Conservation (phyloP, 2,888 invertebrate genomes). For the Patella caerulea region DNA sequence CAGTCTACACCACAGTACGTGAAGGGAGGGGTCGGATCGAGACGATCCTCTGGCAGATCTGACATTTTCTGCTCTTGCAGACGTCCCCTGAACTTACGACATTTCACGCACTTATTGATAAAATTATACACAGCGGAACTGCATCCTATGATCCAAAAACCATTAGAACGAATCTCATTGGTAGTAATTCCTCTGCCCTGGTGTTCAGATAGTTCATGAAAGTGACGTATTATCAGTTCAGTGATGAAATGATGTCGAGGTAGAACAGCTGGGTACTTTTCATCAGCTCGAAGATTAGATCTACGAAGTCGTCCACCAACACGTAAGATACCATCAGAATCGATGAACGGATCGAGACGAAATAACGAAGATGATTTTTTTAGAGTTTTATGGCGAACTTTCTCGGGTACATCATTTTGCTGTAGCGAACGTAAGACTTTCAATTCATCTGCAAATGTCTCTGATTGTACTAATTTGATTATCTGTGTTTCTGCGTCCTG, state of each 20-base stretch:
- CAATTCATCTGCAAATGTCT: neutral
- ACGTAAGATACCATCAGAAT: too few relatives aligned
- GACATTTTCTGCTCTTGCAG: slow-evolving; percentile 48
- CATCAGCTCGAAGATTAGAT: neutral
- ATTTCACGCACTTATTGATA: slow-evolving; percentile 55
- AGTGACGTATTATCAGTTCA: slow-evolving; percentile 11
- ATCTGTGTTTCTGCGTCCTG: neutral
- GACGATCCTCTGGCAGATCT: slow-evolving; percentile 54
- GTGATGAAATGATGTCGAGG: slow-evolving; percentile 37
- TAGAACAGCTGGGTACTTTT: slow-evolving; percentile 41
- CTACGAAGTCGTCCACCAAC: neutral
- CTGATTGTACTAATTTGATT: neutral
- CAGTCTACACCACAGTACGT: too few relatives aligned
- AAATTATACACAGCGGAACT: slow-evolving; percentile 39
- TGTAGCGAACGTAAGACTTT: neutral
- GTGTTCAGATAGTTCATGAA: neutral
- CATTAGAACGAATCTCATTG: neutral
- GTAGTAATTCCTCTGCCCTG: neutral
- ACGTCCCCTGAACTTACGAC: slow-evolving; percentile 45
- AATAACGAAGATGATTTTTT: too few relatives aligned
- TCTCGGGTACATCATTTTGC: too few relatives aligned
- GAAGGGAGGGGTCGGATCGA: slow-evolving; percentile 56
- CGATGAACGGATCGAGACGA: too few relatives aligned
- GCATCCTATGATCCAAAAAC: slow-evolving; percentile 60
- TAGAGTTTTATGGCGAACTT: too few relatives aligned